Evolutionary conservation across 2,888 invertebrate genomes (phyloP).

Genomic region (Nemotelus nigrinus): DNA sequence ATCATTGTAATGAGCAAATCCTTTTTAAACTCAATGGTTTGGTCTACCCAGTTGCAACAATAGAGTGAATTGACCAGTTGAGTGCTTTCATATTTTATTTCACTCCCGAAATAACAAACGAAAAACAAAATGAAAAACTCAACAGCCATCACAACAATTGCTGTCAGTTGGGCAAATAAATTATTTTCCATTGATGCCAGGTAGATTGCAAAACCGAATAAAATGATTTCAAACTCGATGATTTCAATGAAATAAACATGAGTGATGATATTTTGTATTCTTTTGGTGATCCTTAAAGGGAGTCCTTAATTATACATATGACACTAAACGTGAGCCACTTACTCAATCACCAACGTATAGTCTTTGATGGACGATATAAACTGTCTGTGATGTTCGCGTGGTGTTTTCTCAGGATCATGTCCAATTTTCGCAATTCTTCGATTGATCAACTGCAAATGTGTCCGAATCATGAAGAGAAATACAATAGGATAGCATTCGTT

Average conservation of each 20-base stretch:
- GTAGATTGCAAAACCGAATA: constrained; percentile 6
- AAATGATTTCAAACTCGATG: neutral
- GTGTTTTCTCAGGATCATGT: constrained; percentile 32
- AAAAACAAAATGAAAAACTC: neutral
- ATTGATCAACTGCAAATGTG: constrained; percentile 17
- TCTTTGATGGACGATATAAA: constrained; percentile 13
- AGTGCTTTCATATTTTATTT: constrained; percentile 15
- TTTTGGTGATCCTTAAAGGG: constrained; percentile 1
- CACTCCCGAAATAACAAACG: constrained; percentile 27
- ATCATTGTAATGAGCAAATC: constrained; percentile 12
- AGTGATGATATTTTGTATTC: constrained; percentile 3
- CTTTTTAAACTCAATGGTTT: constrained; percentile 19
- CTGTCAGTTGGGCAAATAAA: constrained; percentile 43
- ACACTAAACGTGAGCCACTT: neutral
- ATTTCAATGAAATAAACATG: constrained; percentile 11
- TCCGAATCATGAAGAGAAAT: constrained; percentile 41
- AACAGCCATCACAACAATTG: constrained; percentile 39
- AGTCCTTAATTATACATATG: neutral
- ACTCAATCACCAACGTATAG: constrained; percentile 11
- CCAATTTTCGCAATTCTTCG: constrained; percentile 22
- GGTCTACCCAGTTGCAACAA: constrained; percentile 31
- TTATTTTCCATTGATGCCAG: constrained; percentile 11
- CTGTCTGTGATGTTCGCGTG: neutral
- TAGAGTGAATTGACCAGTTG: constrained; percentile 10
- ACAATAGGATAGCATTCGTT: constrained; percentile 36